Percentiles rank a stretch among this genome's conserved stretches.
Evolutionary conservation across 2,113 vertebrate species (phyloP).

Genomic region (Chascanopsetta lugubris): DNA sequence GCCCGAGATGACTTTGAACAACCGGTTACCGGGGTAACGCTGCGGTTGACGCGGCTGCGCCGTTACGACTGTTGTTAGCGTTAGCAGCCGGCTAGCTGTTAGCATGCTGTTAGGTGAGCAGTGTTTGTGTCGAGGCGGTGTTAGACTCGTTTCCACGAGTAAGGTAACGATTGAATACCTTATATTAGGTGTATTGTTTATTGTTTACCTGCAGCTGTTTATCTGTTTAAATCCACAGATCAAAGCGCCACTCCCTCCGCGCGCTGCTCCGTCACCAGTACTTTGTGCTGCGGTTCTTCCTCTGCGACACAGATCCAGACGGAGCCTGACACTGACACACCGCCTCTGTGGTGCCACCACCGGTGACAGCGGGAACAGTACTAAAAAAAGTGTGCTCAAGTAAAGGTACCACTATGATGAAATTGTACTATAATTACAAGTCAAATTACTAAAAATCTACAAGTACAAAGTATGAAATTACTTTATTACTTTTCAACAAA

Average conservation of each 20-base stretch:
- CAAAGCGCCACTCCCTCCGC: slow-evolving; percentile 14
- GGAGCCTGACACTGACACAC: neutral
- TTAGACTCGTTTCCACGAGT: accelerated
- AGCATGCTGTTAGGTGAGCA: neutral
- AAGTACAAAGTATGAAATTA: no score
- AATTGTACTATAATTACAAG: neutral
- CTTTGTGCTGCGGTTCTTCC: slow-evolving; percentile 60
- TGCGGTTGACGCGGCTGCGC: slow-evolving; percentile 17
- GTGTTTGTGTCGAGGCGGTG: neutral
- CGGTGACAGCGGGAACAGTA: neutral
- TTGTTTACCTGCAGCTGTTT: slow-evolving; percentile 40
- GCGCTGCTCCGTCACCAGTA: slow-evolving; percentile 45
- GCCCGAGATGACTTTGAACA: neutral
- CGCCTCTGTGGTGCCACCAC: neutral
- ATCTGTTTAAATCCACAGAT: slow-evolving; percentile 26
- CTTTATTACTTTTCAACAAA: no score
- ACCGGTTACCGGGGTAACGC: slow-evolving; percentile 1
- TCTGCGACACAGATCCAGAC: neutral
- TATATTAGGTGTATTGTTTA: neutral
- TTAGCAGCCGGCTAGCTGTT: slow-evolving; percentile 10
- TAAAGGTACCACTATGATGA: neutral
- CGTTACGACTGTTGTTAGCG: neutral
- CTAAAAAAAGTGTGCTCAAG: no score
- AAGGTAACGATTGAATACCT: accelerated
- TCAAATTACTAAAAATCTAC: neutral